Evolutionary conservation across 2,113 vertebrate genomes (phyloP), one percentile per base, ranked within the genome.

Genomic region (Sebastes fasciatus): DNA sequence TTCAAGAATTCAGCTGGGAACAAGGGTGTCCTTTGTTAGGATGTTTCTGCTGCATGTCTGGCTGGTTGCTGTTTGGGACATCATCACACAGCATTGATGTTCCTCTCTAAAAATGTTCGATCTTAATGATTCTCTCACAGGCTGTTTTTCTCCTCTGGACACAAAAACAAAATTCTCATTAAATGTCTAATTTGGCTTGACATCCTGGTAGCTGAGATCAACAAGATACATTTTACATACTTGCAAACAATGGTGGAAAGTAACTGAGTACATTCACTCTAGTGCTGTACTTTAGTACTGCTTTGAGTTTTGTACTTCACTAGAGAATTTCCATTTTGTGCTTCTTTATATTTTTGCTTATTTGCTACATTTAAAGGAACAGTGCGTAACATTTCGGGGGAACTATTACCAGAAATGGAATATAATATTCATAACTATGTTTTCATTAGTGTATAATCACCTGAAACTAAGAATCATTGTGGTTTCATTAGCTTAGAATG

Each of bases 1-100:
- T 89, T 89, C 26, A 89, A 94, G 92, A 94, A 93, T 94, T 92
- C 80, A 54, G 62, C 65, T 1, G 77, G 60, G 82, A 92, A 94
- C 93, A 94, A 94, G 49, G 78, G 34, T 1, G 23, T 69, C 81
- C 91, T 92, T 93, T 94, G 92, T 94, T 62, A 0, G 52, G 69
- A 65, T 57, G 85, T 62, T 85, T 70, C 80, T 90, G 81, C 78
- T 64, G 77, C 75, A 63, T 74, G 88, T 92, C 91, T 83, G 84
- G 71, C 68, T 81, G 79, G 80, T 72, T 78, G 84, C 86, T 88
- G 85, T 90, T 86, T 72, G 80, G 82, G 79, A 87, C 83, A 74
- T 86, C 84, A 78, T 86, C 75, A 57, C 85, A 54, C 76, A 84
- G 88, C 63, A 23, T 74, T 89, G 83, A 93, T 83, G 79, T 75